phyloP scores from a whole-genome alignment of 2,888 invertebrate genomes.

The Azorinus chamasolen region DNA sequence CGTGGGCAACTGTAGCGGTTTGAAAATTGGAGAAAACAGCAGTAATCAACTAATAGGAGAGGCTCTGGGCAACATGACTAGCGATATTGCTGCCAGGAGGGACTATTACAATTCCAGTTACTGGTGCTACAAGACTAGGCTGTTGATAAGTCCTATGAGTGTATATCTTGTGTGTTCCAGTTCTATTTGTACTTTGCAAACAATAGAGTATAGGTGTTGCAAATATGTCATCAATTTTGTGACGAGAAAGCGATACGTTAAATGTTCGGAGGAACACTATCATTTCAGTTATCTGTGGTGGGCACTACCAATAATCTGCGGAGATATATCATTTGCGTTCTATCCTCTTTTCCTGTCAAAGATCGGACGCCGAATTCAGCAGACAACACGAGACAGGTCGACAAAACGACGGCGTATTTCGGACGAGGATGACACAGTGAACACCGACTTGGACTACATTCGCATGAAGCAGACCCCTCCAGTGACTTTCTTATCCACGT shows the following conservation, averaged over 20 bases:
- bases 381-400: background rate
- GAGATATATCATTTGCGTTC: constrained; percentile 32
- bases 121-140: constrained; percentile 42
- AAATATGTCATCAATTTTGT: constrained; percentile 15
- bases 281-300: constrained; percentile 40
- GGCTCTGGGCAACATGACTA: constrained; percentile 37
- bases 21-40: constrained; percentile 8
- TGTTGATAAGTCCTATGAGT: constrained; percentile 14
- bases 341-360: constrained; percentile 40
- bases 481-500: constrained; percentile 27
- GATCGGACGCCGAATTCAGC: constrained; percentile 17
- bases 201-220: constrained; percentile 50
- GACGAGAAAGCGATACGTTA: constrained; percentile 13
- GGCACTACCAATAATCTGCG: constrained; percentile 44
- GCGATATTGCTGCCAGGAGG: constrained; percentile 20
- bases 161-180: constrained; percentile 34
- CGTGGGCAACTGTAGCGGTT: constrained; percentile 14
- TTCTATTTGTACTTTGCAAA: constrained; percentile 46
- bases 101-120: constrained; percentile 48
- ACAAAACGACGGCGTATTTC: too few species aligned
- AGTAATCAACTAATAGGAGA: constrained; percentile 38
- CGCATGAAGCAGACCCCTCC: constrained; percentile 17
- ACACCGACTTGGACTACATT: background rate
- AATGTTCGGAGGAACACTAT: constrained; percentile 21
- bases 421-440: too few species aligned